These are phyloP conservation scores for Andrena dorsata DNA, from an alignment of 2,888 invertebrate genomes.

Conservation along the genomic window DNA sequence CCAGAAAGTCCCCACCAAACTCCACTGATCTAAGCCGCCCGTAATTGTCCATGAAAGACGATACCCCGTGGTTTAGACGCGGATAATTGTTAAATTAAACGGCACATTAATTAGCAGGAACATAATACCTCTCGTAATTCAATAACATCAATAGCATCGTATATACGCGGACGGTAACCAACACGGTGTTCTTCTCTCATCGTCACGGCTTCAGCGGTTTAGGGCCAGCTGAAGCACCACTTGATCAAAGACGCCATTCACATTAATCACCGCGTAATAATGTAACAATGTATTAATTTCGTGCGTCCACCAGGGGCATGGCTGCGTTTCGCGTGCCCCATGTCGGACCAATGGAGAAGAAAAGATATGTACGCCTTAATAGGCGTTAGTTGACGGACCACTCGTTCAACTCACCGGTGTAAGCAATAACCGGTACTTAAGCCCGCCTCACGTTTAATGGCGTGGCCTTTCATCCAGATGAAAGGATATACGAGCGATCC, in stretches of 20 bases:
- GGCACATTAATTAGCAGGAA: constrained; percentile 39
- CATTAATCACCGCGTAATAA: constrained; percentile 26
- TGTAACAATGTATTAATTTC: constrained; percentile 12
- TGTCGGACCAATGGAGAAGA: constrained; percentile 7
- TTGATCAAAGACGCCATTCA: constrained; percentile 18
- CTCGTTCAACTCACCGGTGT: constrained; percentile 46
- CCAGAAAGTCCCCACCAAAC: neutral
- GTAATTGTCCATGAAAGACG: neutral
- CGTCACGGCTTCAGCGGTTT: constrained; percentile 18
- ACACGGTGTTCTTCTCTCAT: neutral
- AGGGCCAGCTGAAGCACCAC: constrained; percentile 15
- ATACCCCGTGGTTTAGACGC: neutral
- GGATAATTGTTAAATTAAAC: constrained; percentile 39
- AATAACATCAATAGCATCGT: constrained; percentile 35
- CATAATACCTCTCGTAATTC: constrained; percentile 22
- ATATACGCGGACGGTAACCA: neutral
- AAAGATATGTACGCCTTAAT: constrained; percentile 44
- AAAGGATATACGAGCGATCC: constrained; percentile 55
- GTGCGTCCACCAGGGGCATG: neutral
- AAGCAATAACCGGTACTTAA: constrained; percentile 66
- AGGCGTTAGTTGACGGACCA: constrained; percentile 44
- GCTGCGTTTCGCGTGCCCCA: neutral
- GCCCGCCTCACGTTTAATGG: constrained; percentile 53
- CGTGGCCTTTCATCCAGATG: constrained; percentile 61
- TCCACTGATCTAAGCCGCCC: neutral